Evolutionary conservation across 2,797 vertebrate species (phyloP).

Genomic region (Gephyroberyx darwinii): DNA sequence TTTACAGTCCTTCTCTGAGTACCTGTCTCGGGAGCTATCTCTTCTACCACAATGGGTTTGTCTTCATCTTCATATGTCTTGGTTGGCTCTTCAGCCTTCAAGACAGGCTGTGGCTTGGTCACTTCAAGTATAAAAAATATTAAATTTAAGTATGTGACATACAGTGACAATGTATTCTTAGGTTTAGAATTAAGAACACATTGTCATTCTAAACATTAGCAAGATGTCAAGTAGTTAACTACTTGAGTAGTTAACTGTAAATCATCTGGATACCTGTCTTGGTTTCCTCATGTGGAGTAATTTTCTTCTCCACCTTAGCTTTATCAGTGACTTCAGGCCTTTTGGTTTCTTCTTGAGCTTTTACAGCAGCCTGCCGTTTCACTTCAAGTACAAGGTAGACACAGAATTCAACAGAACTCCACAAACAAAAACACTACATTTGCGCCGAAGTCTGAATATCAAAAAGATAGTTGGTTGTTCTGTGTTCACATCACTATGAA

Average conservation of each 20-base stretch:
- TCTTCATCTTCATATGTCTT: slow-evolving; percentile 77
- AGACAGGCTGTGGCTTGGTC: slow-evolving; percentile 61
- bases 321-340: slow-evolving; percentile 46
- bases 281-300: slow-evolving; percentile 43
- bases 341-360: slow-evolving; percentile 60
- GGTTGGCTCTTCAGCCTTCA: slow-evolving; percentile 81
- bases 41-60: slow-evolving; percentile 49
- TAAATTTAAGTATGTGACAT: slow-evolving; percentile 23
- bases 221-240: not conserved
- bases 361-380: slow-evolving; percentile 42
- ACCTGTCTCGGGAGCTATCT: slow-evolving; percentile 65
- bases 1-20: slow-evolving; percentile 24
- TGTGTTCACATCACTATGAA: not conserved
- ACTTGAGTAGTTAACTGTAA: not conserved
- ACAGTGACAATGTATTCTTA: not conserved
- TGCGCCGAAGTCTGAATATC: not conserved
- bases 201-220: not conserved
- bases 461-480: not conserved
- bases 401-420: slow-evolving; percentile 31
- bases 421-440: not conserved
- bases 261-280: slow-evolving; percentile 66
- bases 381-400: slow-evolving; percentile 61
- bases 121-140: slow-evolving; percentile 63
- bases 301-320: slow-evolving; percentile 49
- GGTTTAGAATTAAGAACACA: not conserved